These are phyloP conservation scores for Apeira syringaria DNA, from an alignment of 2,888 invertebrate species.

Conservation along the genomic window DNA sequence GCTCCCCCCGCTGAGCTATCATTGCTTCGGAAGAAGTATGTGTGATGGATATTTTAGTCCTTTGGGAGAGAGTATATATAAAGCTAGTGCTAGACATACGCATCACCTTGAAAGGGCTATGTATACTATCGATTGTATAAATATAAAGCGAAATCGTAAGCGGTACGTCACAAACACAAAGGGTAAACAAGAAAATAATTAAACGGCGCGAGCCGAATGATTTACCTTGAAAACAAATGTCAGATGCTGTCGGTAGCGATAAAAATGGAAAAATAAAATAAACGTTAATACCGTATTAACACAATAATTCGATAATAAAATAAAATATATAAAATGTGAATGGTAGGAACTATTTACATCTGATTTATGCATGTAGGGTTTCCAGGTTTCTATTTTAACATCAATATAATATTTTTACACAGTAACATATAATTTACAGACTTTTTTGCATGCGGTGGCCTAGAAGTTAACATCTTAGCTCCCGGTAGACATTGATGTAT, in stretches of 20 bases:
- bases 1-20: too few relatives aligned
- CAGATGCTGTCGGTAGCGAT: conserved; percentile 80
- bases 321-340: conserved; percentile 16
- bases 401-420: not conserved
- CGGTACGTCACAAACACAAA: conserved; percentile 18
- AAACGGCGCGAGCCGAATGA: conserved; percentile 45
- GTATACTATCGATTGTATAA: not conserved
- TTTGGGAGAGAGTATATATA: too few relatives aligned
- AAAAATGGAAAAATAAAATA: conserved; percentile 62
- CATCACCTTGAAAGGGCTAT: conserved; percentile 12
- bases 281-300: conserved; percentile 44
- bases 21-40: too few relatives aligned
- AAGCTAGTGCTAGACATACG: conserved; percentile 28
- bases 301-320: conserved; percentile 20
- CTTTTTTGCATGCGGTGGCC: too few relatives aligned
- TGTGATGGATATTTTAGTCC: too few relatives aligned
- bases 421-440: too few relatives aligned
- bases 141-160: conserved; percentile 12
- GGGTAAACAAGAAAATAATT: conserved; percentile 35
- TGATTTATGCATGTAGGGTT: too few relatives aligned
- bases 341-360: not conserved
- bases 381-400: not conserved
- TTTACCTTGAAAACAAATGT: conserved; percentile 80
- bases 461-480: too few relatives aligned
- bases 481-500: too few relatives aligned